Percentiles rank a stretch among this genome's conserved stretches.
These are phyloP conservation scores for Microtus oregoni DNA, from an alignment of 2,113 vertebrate species.

Conservation along the genomic window DNA sequence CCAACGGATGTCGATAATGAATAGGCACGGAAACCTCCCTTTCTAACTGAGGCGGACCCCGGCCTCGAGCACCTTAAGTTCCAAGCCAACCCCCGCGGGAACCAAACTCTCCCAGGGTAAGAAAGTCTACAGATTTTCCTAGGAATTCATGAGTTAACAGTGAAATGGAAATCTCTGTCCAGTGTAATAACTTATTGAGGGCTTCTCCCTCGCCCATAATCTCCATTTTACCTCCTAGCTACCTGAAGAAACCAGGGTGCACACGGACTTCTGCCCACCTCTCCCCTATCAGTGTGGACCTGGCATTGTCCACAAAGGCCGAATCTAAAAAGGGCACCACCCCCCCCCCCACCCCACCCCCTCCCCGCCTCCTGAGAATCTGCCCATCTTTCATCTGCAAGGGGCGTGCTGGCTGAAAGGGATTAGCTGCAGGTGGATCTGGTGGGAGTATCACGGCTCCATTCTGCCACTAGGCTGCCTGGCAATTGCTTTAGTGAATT, in stretches of 20 bases:
- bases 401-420: background rate
- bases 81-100: background rate
- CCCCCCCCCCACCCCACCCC: too few species aligned
- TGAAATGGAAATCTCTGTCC: background rate
- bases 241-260: too few species aligned
- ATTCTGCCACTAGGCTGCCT: background rate
- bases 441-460: background rate
- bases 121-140: background rate
- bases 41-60: background rate
- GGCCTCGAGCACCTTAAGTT: background rate
- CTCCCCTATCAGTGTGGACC: background rate
- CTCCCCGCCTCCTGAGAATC: too few species aligned
- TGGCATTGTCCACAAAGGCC: background rate
- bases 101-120: background rate
- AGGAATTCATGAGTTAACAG: background rate
- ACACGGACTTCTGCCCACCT: background rate
- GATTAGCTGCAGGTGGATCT: background rate
- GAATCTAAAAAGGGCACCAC: background rate
- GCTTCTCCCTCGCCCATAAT: background rate
- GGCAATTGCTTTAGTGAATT: background rate
- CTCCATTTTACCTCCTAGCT: background rate
- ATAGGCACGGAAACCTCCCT: background rate
- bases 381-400: background rate
- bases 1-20: background rate
- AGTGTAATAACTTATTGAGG: too few species aligned